Base-by-base conservation (phyloP, 2,888 invertebrate species). In the Lamellibrachia satsuma region DNA sequence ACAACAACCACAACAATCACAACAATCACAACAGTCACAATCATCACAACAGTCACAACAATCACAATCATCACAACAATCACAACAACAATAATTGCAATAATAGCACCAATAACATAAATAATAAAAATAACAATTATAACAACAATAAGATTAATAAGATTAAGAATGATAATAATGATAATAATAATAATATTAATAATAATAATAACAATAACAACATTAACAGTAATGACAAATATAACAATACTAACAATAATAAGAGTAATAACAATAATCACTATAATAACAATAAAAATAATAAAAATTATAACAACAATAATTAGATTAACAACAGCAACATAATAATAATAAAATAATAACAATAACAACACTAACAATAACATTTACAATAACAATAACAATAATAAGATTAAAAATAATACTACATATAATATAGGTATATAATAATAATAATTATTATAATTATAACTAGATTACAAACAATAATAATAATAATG, bases 191-290 rank as follows among this genome's bases (percentile, higher is more conserved):
- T 90, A 1, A 15, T 90, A 90, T 1, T 90, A 1, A 22, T 90
- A 90, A 90, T 90, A n/a, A 90, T n/a, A 90, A 90, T 90, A n/a
- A n/a, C 90, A 90, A 90, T 90, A n/a, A 15, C n/a, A 90, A 90
- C n/a, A 90, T n/a, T 90, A 90, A 90, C n/a, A 90, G 1, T 90
- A 90, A 22, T n/a, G n/a, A n/a, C n/a, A 90, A 90, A 1, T 22
- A n/a, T 90, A 90, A 90, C 1, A 90, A n/a, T 90, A 90, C 1
- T 90, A 90, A n/a, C n/a, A 90, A 90, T 90, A 90, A n/a, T 90
- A 90, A 90, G 15, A 90, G 90, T 90, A 90, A 90, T 1, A 90
- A n/a, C n/a, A 90, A 90, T 90, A 90, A n/a, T 90, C 1, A 90
- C n/a, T 22, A n/a, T 90, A 90, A 90, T 90, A 90, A n/a, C n/a